phyloP scores from a whole-genome alignment of 2,888 invertebrate species.

The Volucella bombylans region DNA sequence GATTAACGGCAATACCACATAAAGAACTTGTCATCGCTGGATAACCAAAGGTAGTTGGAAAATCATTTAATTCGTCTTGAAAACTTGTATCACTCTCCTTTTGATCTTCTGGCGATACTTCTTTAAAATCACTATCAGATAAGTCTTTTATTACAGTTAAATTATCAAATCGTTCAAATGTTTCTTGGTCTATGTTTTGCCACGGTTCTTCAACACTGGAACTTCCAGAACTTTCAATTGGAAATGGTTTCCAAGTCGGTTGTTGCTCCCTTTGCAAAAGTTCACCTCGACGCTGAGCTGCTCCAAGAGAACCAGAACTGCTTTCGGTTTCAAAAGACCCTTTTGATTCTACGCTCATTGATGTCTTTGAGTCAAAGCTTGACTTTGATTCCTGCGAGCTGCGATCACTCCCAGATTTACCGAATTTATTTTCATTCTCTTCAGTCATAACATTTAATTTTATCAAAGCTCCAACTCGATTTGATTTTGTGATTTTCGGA shows the following conservation, averaged over 20 bases:
- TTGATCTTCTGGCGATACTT: constrained; percentile 84
- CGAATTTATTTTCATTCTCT: constrained; percentile 82
- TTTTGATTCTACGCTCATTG: constrained; percentile 87
- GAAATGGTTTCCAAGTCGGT: constrained; percentile 92
- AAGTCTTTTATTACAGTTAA: constrained; percentile 80
- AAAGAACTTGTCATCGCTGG: constrained; percentile 84
- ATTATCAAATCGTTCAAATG: constrained; percentile 84
- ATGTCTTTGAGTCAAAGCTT: constrained; percentile 86
- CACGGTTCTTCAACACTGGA: constrained; percentile 93
- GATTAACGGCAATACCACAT: constrained; percentile 84
- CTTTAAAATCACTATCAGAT: constrained; percentile 82
- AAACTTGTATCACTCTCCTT: constrained; percentile 86
- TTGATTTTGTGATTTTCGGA: constrained; percentile 83
- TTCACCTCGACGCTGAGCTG: constrained; percentile 86
- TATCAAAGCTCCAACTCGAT: constrained; percentile 79
- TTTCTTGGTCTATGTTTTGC: constrained; percentile 89
- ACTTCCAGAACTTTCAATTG: constrained; percentile 92
- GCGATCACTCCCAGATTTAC: constrained; percentile 80
- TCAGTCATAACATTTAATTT: constrained; percentile 82
- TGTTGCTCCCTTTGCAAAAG: constrained; percentile 86
- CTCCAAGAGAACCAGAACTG: constrained; percentile 89
- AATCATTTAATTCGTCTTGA: constrained; percentile 90
- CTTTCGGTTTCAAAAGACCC: constrained; percentile 90
- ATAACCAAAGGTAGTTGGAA: constrained; percentile 89
- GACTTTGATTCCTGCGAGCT: constrained; percentile 84